Evolutionary conservation across 2,888 invertebrate genomes (phyloP), one percentile per base, ranked within the genome.

Genomic region (Tridacna gigas): DNA sequence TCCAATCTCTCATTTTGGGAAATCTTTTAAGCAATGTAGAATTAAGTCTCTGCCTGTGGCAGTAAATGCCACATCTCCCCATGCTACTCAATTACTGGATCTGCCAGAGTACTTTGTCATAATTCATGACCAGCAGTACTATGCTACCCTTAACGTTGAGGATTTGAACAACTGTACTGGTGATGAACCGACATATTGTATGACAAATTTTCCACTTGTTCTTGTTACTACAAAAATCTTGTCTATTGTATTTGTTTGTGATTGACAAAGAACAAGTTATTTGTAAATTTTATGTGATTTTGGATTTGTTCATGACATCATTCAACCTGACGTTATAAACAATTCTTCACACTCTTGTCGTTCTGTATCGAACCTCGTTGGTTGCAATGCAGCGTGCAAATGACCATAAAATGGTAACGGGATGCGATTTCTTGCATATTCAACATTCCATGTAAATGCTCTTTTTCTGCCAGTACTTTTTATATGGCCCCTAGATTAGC

Each of bases 21-120:
- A 83, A 25, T 82, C 86, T 13, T 56, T 88, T 20, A 48, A 63
- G 18, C 3, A 83, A 15, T 86, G 78, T 74, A 63, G 79, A 74
- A 63, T 86, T 45, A 45, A 81, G 26, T 79, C 86, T 13, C 13
- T 83, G 0, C 83, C 84, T 5, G 84, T 88, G 5, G 85, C 86
- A 37, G 37, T 86, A 15, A 86, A 86, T 63, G 9, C 67, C n/a
- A 79, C 82, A 25, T 86, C 88, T 22, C 25, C 28, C 20, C 85
- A 85, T 81, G 88, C 85, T 20, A 84, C 86, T 26, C 85, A 89
- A 22, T 48, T 82, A 18, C 28, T 86, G 12, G 61, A 83, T 67
- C 18, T 85, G 25, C 82, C 88, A n/a, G 26, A 47, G 25, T 83
- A 79, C 22, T 79, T 83, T 74, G 25, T 56, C 3, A 45, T 83